Evolutionary conservation across 2,797 vertebrate genomes (phyloP).

Genomic region (Astyanax mexicanus): DNA sequence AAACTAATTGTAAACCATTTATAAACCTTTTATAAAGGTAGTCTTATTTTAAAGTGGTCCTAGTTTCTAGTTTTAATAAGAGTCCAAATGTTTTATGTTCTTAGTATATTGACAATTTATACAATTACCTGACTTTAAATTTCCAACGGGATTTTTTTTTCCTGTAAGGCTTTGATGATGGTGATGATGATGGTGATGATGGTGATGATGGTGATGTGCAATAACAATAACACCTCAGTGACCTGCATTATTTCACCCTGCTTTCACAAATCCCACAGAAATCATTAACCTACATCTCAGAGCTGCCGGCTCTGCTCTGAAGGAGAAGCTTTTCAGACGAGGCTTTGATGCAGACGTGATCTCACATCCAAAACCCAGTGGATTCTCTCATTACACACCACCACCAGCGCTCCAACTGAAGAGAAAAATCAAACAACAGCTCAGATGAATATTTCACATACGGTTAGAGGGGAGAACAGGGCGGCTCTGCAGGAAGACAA

Average conservation of each 20-base stretch:
- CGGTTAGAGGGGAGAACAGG: background rate
- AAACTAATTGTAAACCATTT: too few relatives aligned
- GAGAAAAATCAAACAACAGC: conserved; percentile 5
- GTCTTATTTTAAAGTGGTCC: too few relatives aligned
- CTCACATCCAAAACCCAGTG: background rate
- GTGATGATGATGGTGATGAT: background rate
- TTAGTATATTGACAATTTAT: too few relatives aligned
- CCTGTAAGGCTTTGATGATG: too few relatives aligned
- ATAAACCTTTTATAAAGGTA: too few relatives aligned
- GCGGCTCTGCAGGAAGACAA: background rate
- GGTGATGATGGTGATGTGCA: background rate
- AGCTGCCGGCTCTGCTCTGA: background rate
- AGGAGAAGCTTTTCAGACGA: background rate
- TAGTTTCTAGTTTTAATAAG: too few relatives aligned
- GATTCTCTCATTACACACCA: conserved; percentile 24
- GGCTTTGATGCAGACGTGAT: background rate
- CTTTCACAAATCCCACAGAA: background rate
- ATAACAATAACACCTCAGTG: background rate
- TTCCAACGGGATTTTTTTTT: too few relatives aligned
- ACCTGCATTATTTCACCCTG: background rate
- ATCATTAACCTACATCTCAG: background rate
- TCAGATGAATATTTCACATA: conserved; percentile 25
- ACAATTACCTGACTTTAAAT: too few relatives aligned
- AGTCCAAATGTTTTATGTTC: too few relatives aligned
- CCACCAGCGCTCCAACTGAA: conserved; percentile 2